These are phyloP conservation scores for Falco cherrug DNA, from an alignment of 2,797 vertebrate species.

Conservation along the genomic window DNA sequence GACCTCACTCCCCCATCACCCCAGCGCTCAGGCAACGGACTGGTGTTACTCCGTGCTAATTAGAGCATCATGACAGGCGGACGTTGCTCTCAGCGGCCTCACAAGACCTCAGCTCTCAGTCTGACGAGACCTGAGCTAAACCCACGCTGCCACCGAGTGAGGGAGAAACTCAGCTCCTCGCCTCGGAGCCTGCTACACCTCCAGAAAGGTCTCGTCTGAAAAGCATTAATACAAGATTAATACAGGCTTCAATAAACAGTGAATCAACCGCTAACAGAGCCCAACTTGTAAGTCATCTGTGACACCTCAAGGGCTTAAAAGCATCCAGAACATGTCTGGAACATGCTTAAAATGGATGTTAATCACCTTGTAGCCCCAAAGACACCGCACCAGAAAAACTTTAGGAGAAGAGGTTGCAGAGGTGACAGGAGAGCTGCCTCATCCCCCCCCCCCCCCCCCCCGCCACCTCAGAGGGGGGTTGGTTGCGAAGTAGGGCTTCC, in stretches of 20 bases:
- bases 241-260: conserved; percentile 13
- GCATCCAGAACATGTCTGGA: not conserved
- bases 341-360: not conserved
- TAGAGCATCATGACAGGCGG: rapidly evolving
- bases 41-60: not conserved
- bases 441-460: not conserved
- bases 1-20: not conserved
- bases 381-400: not conserved
- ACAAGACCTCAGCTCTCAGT: not conserved
- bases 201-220: not conserved
- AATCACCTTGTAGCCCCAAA: not conserved
- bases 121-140: not conserved
- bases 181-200: not conserved
- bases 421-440: not conserved
- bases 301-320: not conserved
- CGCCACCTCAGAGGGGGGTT: too few relatives aligned
- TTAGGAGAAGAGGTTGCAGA: not conserved
- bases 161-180: not conserved
- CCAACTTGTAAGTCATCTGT: not conserved
- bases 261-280: not conserved
- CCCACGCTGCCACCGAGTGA: not conserved
- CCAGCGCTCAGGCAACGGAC: not conserved
- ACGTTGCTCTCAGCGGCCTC: not conserved
- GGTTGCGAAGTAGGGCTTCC: too few relatives aligned
- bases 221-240: conserved; percentile 19